Evolutionary conservation across 2,113 vertebrate genomes (phyloP).

Genomic region (Triplophysa rosa): DNA sequence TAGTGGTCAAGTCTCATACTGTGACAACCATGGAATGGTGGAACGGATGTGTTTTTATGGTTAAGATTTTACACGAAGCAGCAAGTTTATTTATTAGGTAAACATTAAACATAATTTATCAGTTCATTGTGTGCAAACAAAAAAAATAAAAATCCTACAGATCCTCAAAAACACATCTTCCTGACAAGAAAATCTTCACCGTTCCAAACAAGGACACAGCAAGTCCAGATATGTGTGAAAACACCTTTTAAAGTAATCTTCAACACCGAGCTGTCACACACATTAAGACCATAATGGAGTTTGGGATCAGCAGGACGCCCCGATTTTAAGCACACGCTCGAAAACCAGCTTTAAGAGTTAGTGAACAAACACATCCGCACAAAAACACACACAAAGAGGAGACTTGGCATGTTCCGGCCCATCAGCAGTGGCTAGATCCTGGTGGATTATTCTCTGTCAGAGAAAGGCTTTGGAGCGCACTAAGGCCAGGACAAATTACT

Average conservation of each 20-base stretch:
- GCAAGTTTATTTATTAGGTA: background rate
- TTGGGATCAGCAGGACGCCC: constrained; percentile 47
- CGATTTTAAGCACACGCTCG: constrained; percentile 16
- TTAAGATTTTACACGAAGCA: no score
- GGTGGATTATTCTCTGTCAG: constrained; percentile 54
- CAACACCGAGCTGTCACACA: constrained; percentile 50
- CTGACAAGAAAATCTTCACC: constrained; percentile 2
- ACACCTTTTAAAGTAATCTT: constrained; percentile 39
- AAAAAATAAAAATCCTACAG: background rate
- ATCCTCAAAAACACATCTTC: constrained; percentile 29
- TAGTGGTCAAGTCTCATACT: background rate
- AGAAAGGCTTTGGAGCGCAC: constrained; percentile 48
- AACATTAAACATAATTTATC: background rate
- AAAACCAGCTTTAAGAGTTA: constrained; percentile 35
- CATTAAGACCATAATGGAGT: constrained; percentile 61
- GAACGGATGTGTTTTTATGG: background rate
- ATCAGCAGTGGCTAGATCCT: constrained; percentile 43
- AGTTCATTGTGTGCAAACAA: constrained; percentile 12
- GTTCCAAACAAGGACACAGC: constrained; percentile 18
- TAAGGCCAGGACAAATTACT: constrained; percentile 52
- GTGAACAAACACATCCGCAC: constrained; percentile 44
- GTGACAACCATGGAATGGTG: background rate
- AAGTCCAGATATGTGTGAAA: constrained; percentile 43
- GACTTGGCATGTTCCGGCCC: constrained; percentile 50
- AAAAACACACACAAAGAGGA: constrained; percentile 41